Base-by-base conservation (phyloP, 2,797 vertebrate species). In the Enteromius afrohamiltoni region DNA sequence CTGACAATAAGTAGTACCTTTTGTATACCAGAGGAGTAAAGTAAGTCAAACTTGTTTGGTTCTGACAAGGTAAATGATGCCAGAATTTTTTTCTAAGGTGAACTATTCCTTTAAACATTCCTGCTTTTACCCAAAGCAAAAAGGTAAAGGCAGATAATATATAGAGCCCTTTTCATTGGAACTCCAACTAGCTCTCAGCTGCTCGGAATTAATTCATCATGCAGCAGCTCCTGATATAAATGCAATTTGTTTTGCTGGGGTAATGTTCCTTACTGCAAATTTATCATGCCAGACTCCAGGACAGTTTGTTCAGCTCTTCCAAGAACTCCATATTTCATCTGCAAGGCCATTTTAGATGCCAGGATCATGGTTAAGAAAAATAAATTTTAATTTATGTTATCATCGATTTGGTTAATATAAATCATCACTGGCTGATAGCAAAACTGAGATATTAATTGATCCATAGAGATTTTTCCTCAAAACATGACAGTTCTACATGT, bases 161-260 rank as follows among this genome's bases (percentile, higher is more conserved):
- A 85, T 84, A 75, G 62, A 68, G 83, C 42, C 69, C 79, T 79
- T 86, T 79, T 64, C 70, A 74, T n/a, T 71, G 58, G 67, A 87
- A 83, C 87, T 83, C 81, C 53, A 65, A 85, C 80, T 82, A 26
- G 76, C 77, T 83, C 74, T 79, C 79, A 82, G 75, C 82, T 83
- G 80, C 87, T 87, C 82, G 77, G 88, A 89, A 89, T 90, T 84
- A 87, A 88, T 90, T 87, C 82, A 89, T 91, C 87, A 90, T 84
- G 76, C 82, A 65, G 80, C 74, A 85, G 79, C 77, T 87, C 87
- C 80, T 85, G 80, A 88, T 88, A 79, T 88, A 88, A 90, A 88
- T 86, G 86, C 86, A 88, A 88, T 91, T 89, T 90, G 86, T 91
- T 91, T 88, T 91, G 89, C 83, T 34, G 83, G 49, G 89, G 87